Percentiles rank a stretch among this genome's conserved stretches.
These are phyloP conservation scores for Campaea margaritaria DNA, from an alignment of 2,888 invertebrate genomes.

Conservation along the genomic window DNA sequence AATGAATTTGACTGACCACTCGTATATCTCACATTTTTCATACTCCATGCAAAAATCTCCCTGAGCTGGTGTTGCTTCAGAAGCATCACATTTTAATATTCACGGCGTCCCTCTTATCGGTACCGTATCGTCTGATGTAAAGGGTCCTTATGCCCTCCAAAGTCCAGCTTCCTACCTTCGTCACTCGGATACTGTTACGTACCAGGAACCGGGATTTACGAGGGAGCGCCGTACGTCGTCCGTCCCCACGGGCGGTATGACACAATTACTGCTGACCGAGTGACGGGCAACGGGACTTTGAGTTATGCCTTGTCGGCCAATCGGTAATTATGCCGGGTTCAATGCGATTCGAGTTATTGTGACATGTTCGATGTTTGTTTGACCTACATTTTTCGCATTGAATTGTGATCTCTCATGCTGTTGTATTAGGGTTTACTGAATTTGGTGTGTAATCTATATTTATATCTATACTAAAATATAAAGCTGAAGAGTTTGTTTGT, in stretches of 20 bases:
- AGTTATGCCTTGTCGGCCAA: slow-evolving; percentile 32
- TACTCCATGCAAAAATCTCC: too few relatives aligned
- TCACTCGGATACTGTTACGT: slow-evolving; percentile 62
- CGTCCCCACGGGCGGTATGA: slow-evolving; percentile 64
- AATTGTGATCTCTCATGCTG: background rate
- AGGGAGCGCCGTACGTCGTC: slow-evolving; percentile 39
- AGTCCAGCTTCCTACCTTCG: slow-evolving; percentile 26
- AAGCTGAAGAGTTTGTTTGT: too few relatives aligned
- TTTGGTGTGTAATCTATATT: too few relatives aligned
- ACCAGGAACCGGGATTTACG: slow-evolving; percentile 65
- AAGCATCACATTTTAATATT: background rate
- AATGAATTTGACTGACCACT: too few relatives aligned
- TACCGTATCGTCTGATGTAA: background rate
- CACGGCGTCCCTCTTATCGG: background rate
- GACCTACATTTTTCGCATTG: slow-evolving; percentile 11
- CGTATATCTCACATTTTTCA: too few relatives aligned
- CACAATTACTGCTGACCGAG: slow-evolving; percentile 75
- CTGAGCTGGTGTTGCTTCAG: too few relatives aligned
- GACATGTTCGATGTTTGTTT: slow-evolving; percentile 5
- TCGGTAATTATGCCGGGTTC: slow-evolving; percentile 21
- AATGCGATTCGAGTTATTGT: slow-evolving; percentile 16
- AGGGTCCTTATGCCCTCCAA: slow-evolving; percentile 1
- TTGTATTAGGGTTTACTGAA: background rate
- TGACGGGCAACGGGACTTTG: slow-evolving; percentile 53
- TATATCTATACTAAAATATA: too few relatives aligned